Conservation (phyloP, 1,140 invertebrate genomes). For the Adoxophyes honmai region DNA sequence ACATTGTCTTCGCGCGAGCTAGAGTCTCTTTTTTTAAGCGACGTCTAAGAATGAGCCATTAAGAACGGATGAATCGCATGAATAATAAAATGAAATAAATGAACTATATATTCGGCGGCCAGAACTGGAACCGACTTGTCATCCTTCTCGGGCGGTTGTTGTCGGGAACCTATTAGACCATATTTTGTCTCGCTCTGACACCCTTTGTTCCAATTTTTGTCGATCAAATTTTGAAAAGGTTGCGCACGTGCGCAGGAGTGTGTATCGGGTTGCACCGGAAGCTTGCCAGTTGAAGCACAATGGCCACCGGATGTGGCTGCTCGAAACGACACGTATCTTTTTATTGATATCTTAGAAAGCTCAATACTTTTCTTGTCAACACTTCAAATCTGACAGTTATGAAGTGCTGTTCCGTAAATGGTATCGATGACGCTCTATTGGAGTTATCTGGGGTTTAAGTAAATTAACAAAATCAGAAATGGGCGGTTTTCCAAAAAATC, state of each 20-base stretch:
- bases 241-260: constrained; percentile 75
- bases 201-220: constrained; percentile 56
- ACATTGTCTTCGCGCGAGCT: constrained; percentile 17
- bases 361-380: constrained; percentile 67
- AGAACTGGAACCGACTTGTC: no score
- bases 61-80: no score
- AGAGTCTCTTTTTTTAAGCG: not conserved
- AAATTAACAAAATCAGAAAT: no score
- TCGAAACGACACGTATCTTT: constrained; percentile 73
- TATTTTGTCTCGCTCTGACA: constrained; percentile 35
- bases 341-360: constrained; percentile 73
- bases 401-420: not conserved
- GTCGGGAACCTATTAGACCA: constrained; percentile 8
- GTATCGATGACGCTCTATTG: not conserved
- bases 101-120: no score
- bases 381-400: constrained; percentile 44
- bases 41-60: not conserved
- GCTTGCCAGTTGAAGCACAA: constrained; percentile 60
- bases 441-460: not conserved
- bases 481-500: no score
- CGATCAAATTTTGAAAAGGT: constrained; percentile 68
- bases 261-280: constrained; percentile 74
- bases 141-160: not conserved
- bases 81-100: no score
- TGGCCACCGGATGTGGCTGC: constrained; percentile 72